Evolutionary conservation across 2,113 vertebrate genomes (phyloP).

Genomic region (Notothenia rossii): DNA sequence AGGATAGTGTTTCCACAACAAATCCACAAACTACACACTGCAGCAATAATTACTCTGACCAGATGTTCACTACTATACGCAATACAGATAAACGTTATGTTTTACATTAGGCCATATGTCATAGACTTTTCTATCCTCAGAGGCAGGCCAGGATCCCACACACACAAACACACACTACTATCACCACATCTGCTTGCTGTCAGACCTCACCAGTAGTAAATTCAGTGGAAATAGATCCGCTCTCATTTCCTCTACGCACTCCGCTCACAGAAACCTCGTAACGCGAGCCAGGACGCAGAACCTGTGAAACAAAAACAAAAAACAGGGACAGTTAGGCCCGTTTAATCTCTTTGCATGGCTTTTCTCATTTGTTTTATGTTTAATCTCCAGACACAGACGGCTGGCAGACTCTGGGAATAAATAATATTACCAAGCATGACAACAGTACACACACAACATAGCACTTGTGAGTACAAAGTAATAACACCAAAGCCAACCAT

Average conservation of each 20-base stretch:
- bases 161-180: conserved; percentile 11
- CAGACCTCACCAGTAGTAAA: conserved; percentile 92
- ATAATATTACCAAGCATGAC: conserved; percentile 50
- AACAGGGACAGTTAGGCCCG: conserved; percentile 9
- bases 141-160: conserved; percentile 25
- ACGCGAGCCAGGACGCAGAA: conserved; percentile 90
- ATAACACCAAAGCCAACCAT: conserved; percentile 5
- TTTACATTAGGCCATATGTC: conserved; percentile 46
- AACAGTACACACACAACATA: conserved; percentile 57
- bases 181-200: conserved; percentile 69
- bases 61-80: conserved; percentile 28
- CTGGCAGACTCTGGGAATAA: conserved; percentile 34
- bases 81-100: conserved; percentile 37
- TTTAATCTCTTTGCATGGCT: conserved; percentile 35
- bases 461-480: conserved; percentile 5
- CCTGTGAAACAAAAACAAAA: conserved; percentile 75
- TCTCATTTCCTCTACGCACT: conserved; percentile 90
- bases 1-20: conserved; percentile 20
- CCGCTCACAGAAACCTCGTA: conserved; percentile 91
- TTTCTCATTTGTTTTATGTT: conserved; percentile 36
- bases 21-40: conserved; percentile 21
- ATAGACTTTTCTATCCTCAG: conserved; percentile 33
- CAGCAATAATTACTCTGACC: conserved; percentile 22
- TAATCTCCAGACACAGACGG: conserved; percentile 57
- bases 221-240: conserved; percentile 85